phyloP scores from a whole-genome alignment of 1,140 invertebrate species.

The Zaprionus davidi region DNA sequence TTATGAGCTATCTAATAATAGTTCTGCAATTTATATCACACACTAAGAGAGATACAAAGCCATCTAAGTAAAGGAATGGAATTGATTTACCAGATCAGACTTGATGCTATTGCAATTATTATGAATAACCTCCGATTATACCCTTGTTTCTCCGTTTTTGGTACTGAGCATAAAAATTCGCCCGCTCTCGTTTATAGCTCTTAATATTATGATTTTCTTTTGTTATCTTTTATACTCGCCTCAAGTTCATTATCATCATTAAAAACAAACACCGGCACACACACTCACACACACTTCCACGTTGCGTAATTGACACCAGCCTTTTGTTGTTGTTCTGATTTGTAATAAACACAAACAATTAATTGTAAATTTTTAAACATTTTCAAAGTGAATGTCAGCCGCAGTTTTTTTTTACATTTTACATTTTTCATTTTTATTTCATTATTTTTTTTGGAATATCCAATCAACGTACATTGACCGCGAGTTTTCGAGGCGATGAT shows the following conservation, averaged over 20 bases:
- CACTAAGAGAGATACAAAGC: no score
- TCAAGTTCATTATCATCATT: slow-evolving; percentile 83
- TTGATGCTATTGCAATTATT: background rate
- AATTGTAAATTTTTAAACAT: slow-evolving; percentile 47
- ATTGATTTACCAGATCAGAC: background rate
- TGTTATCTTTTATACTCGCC: slow-evolving; percentile 68
- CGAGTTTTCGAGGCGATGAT: slow-evolving; percentile 59
- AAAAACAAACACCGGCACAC: slow-evolving; percentile 39
- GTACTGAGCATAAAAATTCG: slow-evolving; percentile 24
- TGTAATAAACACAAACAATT: slow-evolving; percentile 45
- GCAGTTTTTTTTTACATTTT: slow-evolving; percentile 23
- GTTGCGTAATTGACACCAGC: slow-evolving; percentile 48
- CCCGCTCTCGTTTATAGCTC: slow-evolving; percentile 43
- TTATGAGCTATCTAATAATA: no score
- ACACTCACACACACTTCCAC: slow-evolving; percentile 21
- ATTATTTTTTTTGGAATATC: slow-evolving; percentile 39
- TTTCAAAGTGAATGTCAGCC: slow-evolving; percentile 66
- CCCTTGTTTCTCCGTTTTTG: slow-evolving; percentile 2
- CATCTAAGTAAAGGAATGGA: background rate
- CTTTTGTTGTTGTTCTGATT: slow-evolving; percentile 48
- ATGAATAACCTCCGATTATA: background rate
- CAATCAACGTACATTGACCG: slow-evolving; percentile 67
- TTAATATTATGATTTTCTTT: slow-evolving; percentile 62
- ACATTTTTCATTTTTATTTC: slow-evolving; percentile 13
- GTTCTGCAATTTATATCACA: background rate